Conservation (phyloP, 2,113 vertebrate species). For the human region DNA sequence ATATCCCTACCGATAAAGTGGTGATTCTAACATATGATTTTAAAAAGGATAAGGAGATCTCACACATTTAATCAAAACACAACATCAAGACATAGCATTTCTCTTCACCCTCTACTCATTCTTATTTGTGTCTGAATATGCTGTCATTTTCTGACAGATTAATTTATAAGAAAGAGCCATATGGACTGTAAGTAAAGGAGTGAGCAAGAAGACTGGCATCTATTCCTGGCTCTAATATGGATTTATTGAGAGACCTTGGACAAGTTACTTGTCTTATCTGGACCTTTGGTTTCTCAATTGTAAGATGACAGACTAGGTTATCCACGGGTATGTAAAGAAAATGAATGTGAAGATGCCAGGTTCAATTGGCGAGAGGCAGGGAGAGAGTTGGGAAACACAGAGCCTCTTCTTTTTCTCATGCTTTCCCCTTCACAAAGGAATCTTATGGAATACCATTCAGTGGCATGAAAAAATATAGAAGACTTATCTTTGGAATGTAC, state of each 20-base stretch:
- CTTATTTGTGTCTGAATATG: neutral
- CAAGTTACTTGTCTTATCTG: neutral
- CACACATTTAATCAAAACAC: neutral
- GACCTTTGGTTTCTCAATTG: neutral
- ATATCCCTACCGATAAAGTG: neutral
- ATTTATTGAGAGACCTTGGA: neutral
- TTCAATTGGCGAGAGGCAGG: neutral
- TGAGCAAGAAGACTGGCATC: neutral
- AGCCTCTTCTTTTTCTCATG: neutral
- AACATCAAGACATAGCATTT: neutral
- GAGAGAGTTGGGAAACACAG: accelerated
- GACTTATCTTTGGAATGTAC: neutral
- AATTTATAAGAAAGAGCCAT: neutral
- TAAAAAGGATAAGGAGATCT: neutral
- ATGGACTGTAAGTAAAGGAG: neutral
- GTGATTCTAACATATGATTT: slow-evolving; percentile 6
- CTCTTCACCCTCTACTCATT: neutral
- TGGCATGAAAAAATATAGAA: neutral
- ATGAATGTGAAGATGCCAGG: accelerated
- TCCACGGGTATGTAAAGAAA: neutral
- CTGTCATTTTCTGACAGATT: neutral
- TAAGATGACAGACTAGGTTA: neutral
- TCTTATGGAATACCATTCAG: neutral
- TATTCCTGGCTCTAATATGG: neutral
- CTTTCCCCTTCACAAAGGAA: neutral